Base-by-base conservation (phyloP, 2,888 invertebrate genomes). In the Drosophila anomelani region DNA sequence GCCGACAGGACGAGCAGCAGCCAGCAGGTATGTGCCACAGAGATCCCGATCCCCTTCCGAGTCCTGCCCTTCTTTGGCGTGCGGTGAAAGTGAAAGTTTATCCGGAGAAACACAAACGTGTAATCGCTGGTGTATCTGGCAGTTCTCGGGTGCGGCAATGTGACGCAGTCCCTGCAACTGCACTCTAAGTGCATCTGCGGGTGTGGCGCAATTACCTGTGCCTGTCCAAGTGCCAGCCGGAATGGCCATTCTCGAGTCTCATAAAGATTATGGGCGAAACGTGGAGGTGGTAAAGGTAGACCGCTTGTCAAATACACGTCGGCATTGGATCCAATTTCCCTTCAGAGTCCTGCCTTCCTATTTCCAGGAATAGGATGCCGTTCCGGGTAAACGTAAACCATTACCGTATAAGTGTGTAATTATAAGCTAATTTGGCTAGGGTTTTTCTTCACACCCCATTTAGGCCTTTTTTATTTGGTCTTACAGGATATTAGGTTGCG, bases 1-100 rank as follows among this genome's bases (percentile, higher is more conserved):
- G 81, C 76, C 70, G 59, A 76, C 79, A 81, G 90, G 84, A 89
- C 86, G 82, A 76, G 78, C 77, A 76, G 78, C 77, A 75, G 55
- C 73, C 74, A 74, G 75, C 78, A 88, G 89, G 90, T 90, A 88
- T 67, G 66, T 39, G 39, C 47, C 49, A 26, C 46, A 41, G 23
- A 43, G 34, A n/a, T 36, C 43, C 60, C 17, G 29, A 17, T 43
- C 38, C 54, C 13, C 6, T 3, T 3, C 10, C 36, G 1, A 66
- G 15, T 49, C 44, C n/a, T 26, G 8, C 55, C 53, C 17, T 36
- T 36, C 53, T 41, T 39, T 41, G 51, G 59, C 43, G 59, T 59
- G 26, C 39, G 54, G 43, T 36, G 54, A 41, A 67, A 79, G 70
- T 76, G 46, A 57, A 61, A 59, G 53, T 53, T 34, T 69, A 55